Percentiles rank a stretch among this genome's conserved stretches.
These are phyloP conservation scores for Strix occidentalis DNA, from an alignment of 2,797 vertebrate species.

Conservation along the genomic window DNA sequence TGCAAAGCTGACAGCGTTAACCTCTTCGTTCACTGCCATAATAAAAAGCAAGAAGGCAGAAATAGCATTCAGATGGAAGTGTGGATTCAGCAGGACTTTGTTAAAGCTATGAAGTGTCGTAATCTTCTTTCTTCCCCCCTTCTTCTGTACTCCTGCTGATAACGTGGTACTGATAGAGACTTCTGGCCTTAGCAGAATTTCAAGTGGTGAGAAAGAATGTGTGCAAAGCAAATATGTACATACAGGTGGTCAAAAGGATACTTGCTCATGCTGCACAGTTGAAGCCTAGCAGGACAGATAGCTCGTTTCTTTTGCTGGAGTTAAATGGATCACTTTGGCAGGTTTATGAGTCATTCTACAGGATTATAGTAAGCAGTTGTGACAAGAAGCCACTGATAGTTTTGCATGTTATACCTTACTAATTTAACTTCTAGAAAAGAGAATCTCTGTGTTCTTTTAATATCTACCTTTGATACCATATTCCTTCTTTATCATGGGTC, in stretches of 20 bases:
- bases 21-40: not conserved
- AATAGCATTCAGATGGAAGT: not conserved
- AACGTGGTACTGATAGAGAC: not conserved
- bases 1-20: not conserved
- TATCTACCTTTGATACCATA: not conserved
- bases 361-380: not conserved
- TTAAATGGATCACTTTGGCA: not conserved
- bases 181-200: not conserved
- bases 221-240: accelerated
- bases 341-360: not conserved
- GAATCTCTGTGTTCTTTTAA: not conserved
- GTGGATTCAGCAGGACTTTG: not conserved
- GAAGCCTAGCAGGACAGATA: not conserved
- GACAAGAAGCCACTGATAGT: not conserved
- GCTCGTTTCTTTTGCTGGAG: not conserved
- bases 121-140: not conserved
- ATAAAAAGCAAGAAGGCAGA: not conserved
- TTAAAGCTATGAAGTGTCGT: not conserved
- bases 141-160: not conserved
- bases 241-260: not conserved
- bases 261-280: not conserved
- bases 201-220: not conserved
- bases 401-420: not conserved
- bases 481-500: not conserved
- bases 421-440: not conserved